Evolutionary conservation across 2,113 vertebrate species (phyloP), one percentile per base, ranked within the genome.

Genomic region (Pseudorasbora parva): DNA sequence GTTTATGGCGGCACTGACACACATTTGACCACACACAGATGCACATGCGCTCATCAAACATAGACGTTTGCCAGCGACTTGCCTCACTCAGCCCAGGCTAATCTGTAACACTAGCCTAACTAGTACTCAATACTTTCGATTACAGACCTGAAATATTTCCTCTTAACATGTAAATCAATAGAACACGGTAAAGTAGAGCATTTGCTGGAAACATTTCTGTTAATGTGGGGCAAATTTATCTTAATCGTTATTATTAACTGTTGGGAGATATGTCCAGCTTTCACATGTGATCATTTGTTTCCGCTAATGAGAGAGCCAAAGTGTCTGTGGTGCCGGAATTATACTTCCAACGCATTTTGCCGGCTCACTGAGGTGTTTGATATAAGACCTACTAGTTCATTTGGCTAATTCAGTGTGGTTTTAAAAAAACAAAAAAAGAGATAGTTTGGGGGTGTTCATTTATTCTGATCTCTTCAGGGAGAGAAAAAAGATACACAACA

Each of bases 191-290:
- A 81, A 62, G 84, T 51, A 30, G 54, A 47, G 79, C 60, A 27
- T 64, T 69, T 82, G n/a, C 79, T 82, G 79, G 84, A 85, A 75
- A 84, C 73, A 68, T 76, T 84, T 84, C 62, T 78, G 82, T 84
- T 84, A 78, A 78, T 57, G 47, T 78, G 73, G 21, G 64, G 73
- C 25, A 30, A 64, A 79, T 85, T 78, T 45, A 73, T 87, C 75
- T 79, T 82, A 74, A 87, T 85, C 47, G 45, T 87, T 68, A 66
- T 72, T 45, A 45, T 73, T 80, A 83, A 85, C 69, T 84, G 84
- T 25, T 45, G 11, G 37, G 62, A 82, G 51, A 57, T 43, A 79
- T 57, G 76, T 47, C 74, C 45, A 33, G 33, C 73, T 47, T 25
- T 75, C 74, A 71, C 73, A 66, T 71, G 27, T 76, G 47, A 30